A percentile compares a stretch with the other conserved stretches of the same genome.
phyloP scores from a whole-genome alignment of 1,140 invertebrate species.

The Macrostomum lignano region DNA sequence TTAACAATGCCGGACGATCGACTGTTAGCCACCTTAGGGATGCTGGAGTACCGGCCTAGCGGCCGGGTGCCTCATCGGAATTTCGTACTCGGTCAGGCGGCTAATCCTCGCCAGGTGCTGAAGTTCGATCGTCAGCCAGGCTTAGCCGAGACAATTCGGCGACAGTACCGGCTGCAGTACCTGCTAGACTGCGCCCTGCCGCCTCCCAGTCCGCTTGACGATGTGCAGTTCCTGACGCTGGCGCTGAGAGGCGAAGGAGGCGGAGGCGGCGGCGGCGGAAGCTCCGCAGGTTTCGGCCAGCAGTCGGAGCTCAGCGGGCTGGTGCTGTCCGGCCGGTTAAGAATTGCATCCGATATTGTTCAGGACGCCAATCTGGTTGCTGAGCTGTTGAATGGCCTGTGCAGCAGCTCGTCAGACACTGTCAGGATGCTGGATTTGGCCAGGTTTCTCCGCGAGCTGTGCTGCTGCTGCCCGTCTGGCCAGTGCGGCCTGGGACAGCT shows the following conservation, averaged over 20 bases:
- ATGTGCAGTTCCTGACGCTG: no score
- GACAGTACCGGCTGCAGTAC: conserved; percentile 96
- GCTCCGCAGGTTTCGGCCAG: no score
- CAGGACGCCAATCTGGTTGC: conserved; percentile 88
- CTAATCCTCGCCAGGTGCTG: conserved; percentile 56
- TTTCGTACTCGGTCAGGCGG: conserved; percentile 58
- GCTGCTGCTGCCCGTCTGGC: conserved; percentile 91
- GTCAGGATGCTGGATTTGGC: conserved; percentile 66
- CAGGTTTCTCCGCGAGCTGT: conserved; percentile 90
- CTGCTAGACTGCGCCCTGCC: conserved; percentile 96
- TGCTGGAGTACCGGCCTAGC: conserved; percentile 60
- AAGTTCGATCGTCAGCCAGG: conserved; percentile 78
- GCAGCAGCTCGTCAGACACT: conserved; percentile 51
- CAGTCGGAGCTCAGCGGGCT: no score
- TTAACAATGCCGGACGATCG: conserved; percentile 75
- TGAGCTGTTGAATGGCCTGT: conserved; percentile 68
- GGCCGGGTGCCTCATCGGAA: conserved; percentile 49
- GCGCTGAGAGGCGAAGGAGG: no score
- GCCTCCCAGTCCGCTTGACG: conserved; percentile 93
- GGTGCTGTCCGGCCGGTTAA: no score
- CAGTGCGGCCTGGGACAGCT: no score
- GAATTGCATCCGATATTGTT: no score
- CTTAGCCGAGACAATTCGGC: conserved; percentile 85
- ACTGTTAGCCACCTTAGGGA: conserved; percentile 89
- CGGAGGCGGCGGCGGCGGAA: no score